Evolutionary conservation across 92 coral and sea anemone genomes (phyloP).

Genomic region (Bergia puertoricense): DNA sequence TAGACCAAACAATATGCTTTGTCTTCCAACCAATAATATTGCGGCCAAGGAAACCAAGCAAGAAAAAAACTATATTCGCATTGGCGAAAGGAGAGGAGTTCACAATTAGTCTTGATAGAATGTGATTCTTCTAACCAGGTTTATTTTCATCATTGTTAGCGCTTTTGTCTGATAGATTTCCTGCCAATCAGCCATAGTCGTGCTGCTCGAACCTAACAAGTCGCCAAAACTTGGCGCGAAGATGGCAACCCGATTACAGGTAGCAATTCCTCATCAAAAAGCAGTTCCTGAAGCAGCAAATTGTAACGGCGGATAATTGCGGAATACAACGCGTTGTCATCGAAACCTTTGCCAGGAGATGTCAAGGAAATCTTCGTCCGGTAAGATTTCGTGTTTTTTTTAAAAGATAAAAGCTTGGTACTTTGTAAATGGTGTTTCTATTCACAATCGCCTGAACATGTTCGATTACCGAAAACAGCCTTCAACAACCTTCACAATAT

Average conservation of each 20-base stretch:
- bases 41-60: not conserved
- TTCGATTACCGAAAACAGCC: not conserved
- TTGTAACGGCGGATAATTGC: constrained; percentile 28
- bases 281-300: constrained; percentile 11
- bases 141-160: not conserved
- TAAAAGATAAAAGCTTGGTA: not conserved
- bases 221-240: constrained; percentile 35
- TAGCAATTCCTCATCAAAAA: constrained; percentile 12
- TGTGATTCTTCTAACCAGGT: not conserved
- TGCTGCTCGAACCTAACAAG: not conserved
- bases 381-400: constrained; percentile 2
- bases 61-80: not conserved
- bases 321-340: constrained; percentile 19
- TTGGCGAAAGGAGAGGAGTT: not conserved
- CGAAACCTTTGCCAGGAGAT: constrained; percentile 37
- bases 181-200: not conserved
- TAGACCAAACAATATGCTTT: not conserved
- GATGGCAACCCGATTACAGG: constrained; percentile 2
- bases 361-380: constrained; percentile 35
- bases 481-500: not conserved
- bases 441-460: not conserved
- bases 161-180: constrained; percentile 6
- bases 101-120: not conserved
- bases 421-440: not conserved
- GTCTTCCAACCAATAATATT: constrained; percentile 15